Conservation (phyloP, 2,888 invertebrate genomes). For the Coremacera marginata region DNA sequence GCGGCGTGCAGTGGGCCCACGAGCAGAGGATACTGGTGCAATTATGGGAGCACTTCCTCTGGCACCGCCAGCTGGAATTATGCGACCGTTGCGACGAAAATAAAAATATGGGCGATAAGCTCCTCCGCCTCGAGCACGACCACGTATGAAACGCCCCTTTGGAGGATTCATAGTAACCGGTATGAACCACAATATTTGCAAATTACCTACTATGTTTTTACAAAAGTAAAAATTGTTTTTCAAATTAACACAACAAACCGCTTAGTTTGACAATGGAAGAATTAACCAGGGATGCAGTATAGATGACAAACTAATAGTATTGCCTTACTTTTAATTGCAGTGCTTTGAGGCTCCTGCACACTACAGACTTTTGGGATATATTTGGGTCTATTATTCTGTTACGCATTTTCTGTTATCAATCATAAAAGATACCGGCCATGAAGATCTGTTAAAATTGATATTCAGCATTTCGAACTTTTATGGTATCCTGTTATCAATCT, state of each 20-base stretch:
- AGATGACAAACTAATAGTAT: no score
- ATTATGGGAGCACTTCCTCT: background rate
- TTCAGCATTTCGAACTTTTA: no score
- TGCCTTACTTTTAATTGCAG: no score
- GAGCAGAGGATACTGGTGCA: background rate
- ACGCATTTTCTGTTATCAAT: no score
- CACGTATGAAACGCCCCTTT: conserved; percentile 56
- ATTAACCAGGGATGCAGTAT: background rate
- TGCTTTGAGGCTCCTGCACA: no score
- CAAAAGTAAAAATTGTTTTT: background rate
- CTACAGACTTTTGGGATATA: no score
- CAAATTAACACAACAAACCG: background rate
- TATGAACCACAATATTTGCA: background rate
- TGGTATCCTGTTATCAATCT: no score
- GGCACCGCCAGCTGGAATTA: conserved; percentile 56
- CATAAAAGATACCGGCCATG: no score
- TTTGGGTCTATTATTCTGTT: no score
- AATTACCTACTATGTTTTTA: no score
- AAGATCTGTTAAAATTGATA: no score
- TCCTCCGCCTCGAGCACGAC: conserved; percentile 56
- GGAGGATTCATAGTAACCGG: conserved; percentile 53
- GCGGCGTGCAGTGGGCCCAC: background rate
- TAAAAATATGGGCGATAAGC: conserved; percentile 60
- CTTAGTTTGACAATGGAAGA: background rate
- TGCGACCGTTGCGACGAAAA: conserved; percentile 61